A percentile compares a stretch with the other conserved stretches of the same genome.
phyloP scores from a whole-genome alignment of 2,888 invertebrate species.

The Auanema freiburgensis region DNA sequence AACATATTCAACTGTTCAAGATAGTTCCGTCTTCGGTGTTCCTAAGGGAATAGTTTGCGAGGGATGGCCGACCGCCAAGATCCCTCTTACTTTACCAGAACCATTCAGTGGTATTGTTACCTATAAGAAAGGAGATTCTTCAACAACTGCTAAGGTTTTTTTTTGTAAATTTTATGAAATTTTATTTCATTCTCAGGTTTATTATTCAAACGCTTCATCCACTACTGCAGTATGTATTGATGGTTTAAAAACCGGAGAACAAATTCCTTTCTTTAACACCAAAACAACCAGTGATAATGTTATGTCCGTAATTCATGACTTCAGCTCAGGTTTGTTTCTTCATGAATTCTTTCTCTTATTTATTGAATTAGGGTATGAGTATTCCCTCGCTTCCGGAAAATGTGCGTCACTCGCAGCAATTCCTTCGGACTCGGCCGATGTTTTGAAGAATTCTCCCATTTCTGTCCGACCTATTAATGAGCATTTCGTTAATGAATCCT shows the following conservation, averaged over 20 bases:
- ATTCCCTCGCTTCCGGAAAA: neutral
- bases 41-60: conserved; percentile 13
- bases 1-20: neutral
- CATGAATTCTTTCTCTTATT: neutral
- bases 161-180: neutral
- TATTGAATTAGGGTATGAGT: conserved; percentile 11
- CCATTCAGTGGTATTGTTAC: conserved; percentile 13
- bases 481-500: neutral
- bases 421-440: neutral
- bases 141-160: neutral
- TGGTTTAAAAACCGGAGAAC: conserved; percentile 4
- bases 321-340: conserved; percentile 5
- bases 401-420: conserved; percentile 8
- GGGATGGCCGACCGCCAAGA: neutral
- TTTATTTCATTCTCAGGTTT: neutral
- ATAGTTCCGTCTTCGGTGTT: neutral
- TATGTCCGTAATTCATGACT: conserved; percentile 12
- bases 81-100: neutral
- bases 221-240: neutral
- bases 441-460: neutral
- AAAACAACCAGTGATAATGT: conserved; percentile 2
- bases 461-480: neutral
- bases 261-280: conserved; percentile 14
- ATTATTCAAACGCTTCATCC: conserved; percentile 6
- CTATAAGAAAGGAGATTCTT: conserved; percentile 6